A percentile compares a stretch with the other conserved stretches of the same genome.
Evolutionary conservation across 2,888 invertebrate species (phyloP).

Genomic region (Epirrhoe alternata): DNA sequence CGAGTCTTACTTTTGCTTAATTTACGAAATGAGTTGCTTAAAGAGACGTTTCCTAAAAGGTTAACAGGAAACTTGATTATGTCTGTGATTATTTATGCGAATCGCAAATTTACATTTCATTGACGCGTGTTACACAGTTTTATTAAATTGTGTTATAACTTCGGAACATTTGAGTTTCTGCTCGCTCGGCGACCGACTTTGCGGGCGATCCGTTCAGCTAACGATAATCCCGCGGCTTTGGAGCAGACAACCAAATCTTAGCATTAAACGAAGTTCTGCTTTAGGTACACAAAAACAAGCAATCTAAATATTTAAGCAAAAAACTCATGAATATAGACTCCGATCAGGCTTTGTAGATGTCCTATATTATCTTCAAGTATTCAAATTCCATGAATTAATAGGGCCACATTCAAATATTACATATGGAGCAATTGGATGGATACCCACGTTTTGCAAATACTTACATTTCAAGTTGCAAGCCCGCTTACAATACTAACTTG

Average conservation of each 20-base stretch:
- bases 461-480: no score
- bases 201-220: constrained; percentile 5
- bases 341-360: background rate
- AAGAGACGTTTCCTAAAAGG: constrained; percentile 31
- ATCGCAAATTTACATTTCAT: constrained; percentile 36
- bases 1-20: constrained; percentile 22
- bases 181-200: constrained; percentile 8
- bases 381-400: no score
- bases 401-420: no score
- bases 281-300: background rate
- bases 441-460: no score
- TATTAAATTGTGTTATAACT: constrained; percentile 32
- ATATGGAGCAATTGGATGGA: no score
- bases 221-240: constrained; percentile 1
- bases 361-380: background rate
- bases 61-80: constrained; percentile 33
- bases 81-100: constrained; percentile 34
- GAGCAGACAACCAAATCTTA: constrained; percentile 3
- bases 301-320: background rate
- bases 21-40: constrained; percentile 27
- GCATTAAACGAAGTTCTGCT: background rate
- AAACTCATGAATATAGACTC: background rate
- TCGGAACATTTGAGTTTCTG: constrained; percentile 22
- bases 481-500: no score
- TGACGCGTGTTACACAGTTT: constrained; percentile 33